phyloP scores from a whole-genome alignment of 2,797 vertebrate genomes.

The Micromesistius poutassou region DNA sequence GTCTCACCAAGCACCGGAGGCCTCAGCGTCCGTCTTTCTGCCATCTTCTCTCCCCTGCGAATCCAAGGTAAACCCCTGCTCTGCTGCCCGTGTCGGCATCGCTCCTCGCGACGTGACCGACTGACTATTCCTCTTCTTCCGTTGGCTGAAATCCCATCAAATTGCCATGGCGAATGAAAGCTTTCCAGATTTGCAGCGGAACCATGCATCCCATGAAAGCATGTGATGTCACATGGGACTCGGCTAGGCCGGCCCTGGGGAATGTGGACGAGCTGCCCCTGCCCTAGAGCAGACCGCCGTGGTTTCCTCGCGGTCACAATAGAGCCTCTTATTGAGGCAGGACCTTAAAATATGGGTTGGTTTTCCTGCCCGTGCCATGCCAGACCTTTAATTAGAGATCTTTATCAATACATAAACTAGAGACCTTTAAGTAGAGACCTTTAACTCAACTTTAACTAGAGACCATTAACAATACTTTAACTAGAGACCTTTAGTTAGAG shows the following conservation, averaged over 20 bases:
- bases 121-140: constrained; percentile 66
- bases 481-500: background rate
- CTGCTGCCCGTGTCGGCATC: constrained; percentile 51
- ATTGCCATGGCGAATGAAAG: constrained; percentile 76
- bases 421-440: background rate
- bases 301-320: constrained; percentile 29
- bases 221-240: constrained; percentile 79
- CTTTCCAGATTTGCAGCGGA: constrained; percentile 72
- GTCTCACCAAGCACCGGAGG: constrained; percentile 53
- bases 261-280: constrained; percentile 39
- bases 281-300: constrained; percentile 45
- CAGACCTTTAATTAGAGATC: background rate
- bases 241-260: constrained; percentile 50
- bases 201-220: constrained; percentile 80
- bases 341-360: background rate
- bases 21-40: constrained; percentile 39
- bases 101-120: constrained; percentile 62
- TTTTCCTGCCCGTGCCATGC: background rate
- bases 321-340: constrained; percentile 6
- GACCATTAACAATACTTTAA: background rate
- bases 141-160: constrained; percentile 74
- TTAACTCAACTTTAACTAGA: background rate
- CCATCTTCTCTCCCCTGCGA: constrained; percentile 44
- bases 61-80: constrained; percentile 46
- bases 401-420: no score